These are phyloP conservation scores for Dissostichus mawsoni DNA, from an alignment of 2,113 vertebrate genomes.

Conservation along the genomic window DNA sequence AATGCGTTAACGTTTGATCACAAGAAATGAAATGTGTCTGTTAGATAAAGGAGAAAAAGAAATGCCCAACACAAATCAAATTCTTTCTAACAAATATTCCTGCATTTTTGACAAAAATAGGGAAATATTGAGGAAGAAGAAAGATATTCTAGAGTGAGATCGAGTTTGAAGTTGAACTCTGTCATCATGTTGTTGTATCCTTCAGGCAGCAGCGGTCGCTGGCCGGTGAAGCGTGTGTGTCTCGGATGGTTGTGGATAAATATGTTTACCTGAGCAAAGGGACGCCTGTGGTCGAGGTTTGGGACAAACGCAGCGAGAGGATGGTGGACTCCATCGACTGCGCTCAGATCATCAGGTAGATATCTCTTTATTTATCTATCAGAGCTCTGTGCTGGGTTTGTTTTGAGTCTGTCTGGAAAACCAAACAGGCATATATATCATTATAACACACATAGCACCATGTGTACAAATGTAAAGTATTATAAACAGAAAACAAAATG, in stretches of 20 bases:
- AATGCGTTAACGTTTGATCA: no score
- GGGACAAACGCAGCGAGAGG: slow-evolving; percentile 93
- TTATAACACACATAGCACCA: no score
- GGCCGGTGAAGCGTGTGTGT: slow-evolving; percentile 89
- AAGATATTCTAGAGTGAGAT: no score
- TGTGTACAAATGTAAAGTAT: no score
- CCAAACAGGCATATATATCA: no score
- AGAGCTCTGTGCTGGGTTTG: no score
- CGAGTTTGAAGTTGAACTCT: background rate
- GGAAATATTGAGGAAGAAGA: no score
- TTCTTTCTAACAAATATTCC: background rate
- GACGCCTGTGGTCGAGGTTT: slow-evolving; percentile 91
- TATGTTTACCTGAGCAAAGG: slow-evolving; percentile 92
- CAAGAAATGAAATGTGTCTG: no score
- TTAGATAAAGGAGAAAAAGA: background rate
- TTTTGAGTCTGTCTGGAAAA: no score
- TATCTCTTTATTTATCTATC: no score
- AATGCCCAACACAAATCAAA: background rate
- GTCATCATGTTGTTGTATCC: background rate
- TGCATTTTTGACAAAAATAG: background rate
- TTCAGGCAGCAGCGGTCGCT: slow-evolving; percentile 84
- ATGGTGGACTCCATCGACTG: slow-evolving; percentile 92
- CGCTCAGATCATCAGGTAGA: slow-evolving; percentile 88
- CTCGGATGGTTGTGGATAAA: slow-evolving; percentile 91
- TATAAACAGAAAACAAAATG: no score